These are phyloP conservation scores for Cirrhinus molitorella DNA, from an alignment of 2,797 vertebrate genomes.

Conservation along the genomic window DNA sequence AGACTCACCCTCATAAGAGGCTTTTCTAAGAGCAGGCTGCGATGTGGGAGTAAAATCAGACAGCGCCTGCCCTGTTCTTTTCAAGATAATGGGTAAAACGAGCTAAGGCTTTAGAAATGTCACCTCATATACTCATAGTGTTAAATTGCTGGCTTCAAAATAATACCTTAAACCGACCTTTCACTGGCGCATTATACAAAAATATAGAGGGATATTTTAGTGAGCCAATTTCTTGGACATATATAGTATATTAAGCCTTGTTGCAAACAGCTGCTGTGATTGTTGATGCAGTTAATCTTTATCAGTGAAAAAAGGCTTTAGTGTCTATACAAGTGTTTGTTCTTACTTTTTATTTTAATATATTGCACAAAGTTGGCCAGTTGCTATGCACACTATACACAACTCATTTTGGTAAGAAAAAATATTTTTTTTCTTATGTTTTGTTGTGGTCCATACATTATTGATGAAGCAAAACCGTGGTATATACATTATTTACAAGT, in stretches of 20 bases:
- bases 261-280: not conserved
- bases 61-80: conserved; percentile 20
- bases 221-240: not conserved
- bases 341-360: conserved; percentile 18
- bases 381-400: not conserved
- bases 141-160: conserved; percentile 36
- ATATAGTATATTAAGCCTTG: not conserved
- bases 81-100: conserved; percentile 11
- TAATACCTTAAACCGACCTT: conserved; percentile 28
- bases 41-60: conserved; percentile 32
- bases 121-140: not conserved
- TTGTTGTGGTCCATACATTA: conserved; percentile 65
- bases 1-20: conserved; percentile 17
- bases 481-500: conserved; percentile 72
- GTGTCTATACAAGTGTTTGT: not conserved
- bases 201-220: not conserved
- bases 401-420: conserved; percentile 27
- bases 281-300: conserved; percentile 1
- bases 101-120: conserved; percentile 32
- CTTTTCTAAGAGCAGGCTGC: not conserved
- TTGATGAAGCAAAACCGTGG: conserved; percentile 67
- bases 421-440: conserved; percentile 14
- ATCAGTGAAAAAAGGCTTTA: conserved; percentile 3
- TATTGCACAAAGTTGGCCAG: conserved; percentile 11
- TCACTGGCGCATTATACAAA: conserved; percentile 2